Evolutionary conservation across 2,888 invertebrate species (phyloP).

Genomic region (Conchocele bisecta): DNA sequence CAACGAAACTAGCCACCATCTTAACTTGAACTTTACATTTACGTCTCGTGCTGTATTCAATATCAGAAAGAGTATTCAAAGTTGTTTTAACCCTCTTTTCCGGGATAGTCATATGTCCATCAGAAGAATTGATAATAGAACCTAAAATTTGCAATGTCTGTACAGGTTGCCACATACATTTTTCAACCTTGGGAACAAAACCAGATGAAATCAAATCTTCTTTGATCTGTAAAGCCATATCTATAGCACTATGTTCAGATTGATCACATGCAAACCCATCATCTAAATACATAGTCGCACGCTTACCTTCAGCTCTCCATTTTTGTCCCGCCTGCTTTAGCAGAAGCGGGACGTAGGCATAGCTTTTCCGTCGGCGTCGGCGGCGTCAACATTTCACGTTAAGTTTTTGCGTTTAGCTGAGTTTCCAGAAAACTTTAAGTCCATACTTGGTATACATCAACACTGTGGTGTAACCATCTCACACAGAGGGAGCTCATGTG

Average conservation of each 20-base stretch:
- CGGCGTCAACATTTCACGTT: too few relatives aligned
- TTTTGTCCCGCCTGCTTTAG: too few relatives aligned
- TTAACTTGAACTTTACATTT: conserved; percentile 12
- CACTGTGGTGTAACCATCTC: too few relatives aligned
- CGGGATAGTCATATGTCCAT: conserved; percentile 17
- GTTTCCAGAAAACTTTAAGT: too few relatives aligned
- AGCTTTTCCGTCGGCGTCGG: too few relatives aligned
- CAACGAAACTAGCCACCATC: conserved; percentile 48
- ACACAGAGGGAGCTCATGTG: too few relatives aligned
- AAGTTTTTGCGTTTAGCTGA: too few relatives aligned
- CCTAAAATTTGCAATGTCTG: conserved; percentile 32
- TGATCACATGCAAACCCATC: conserved; percentile 37
- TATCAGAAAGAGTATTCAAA: background rate
- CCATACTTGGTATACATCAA: too few relatives aligned
- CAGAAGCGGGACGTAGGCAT: too few relatives aligned
- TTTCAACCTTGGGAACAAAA: conserved; percentile 34
- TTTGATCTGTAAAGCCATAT: conserved; percentile 15
- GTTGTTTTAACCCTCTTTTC: conserved; percentile 14
- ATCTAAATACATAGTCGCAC: conserved; percentile 44
- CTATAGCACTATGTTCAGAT: background rate
- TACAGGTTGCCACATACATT: conserved; percentile 22
- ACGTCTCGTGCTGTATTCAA: background rate
- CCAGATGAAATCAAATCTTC: conserved; percentile 26
- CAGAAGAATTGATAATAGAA: conserved; percentile 13
- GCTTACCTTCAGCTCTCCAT: conserved; percentile 41